phyloP scores from a whole-genome alignment of 2,797 vertebrate genomes.

The Anisognathus igniventris region DNA sequence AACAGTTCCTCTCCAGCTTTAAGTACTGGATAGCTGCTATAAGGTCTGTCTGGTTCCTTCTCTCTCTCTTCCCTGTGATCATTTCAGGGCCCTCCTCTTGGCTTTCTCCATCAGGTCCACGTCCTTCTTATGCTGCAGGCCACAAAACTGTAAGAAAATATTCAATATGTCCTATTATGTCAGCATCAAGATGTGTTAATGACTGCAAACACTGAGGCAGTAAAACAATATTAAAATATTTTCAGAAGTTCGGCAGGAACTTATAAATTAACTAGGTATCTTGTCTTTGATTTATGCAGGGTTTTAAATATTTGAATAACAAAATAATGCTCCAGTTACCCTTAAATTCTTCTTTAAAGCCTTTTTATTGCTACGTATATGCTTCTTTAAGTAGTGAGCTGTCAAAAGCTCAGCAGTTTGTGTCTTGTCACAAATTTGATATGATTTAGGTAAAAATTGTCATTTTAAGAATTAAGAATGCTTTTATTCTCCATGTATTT shows the following conservation, averaged over 20 bases:
- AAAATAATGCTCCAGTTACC: slow-evolving; percentile 66
- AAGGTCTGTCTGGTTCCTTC: neutral
- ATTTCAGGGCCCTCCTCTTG: neutral
- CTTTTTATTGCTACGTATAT: slow-evolving; percentile 70
- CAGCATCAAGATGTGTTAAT: neutral
- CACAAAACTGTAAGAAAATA: neutral
- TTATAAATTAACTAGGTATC: slow-evolving; percentile 53
- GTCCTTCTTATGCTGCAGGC: neutral
- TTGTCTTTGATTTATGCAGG: slow-evolving; percentile 49
- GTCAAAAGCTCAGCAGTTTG: slow-evolving; percentile 63
- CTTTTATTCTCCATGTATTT: slow-evolving; percentile 61
- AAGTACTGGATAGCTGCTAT: neutral
- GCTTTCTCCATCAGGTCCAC: neutral
- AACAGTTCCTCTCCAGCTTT: neutral
- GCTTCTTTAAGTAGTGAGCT: slow-evolving; percentile 69
- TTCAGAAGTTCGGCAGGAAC: slow-evolving; percentile 47
- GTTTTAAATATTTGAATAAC: slow-evolving; percentile 68
- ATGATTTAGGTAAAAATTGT: slow-evolving; percentile 66
- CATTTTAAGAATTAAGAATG: slow-evolving; percentile 69
- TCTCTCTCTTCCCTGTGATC: neutral
- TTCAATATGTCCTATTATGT: neutral
- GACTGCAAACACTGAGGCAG: slow-evolving; percentile 18
- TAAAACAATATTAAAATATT: slow-evolving; percentile 62
- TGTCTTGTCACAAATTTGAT: slow-evolving; percentile 72
- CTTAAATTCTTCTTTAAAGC: slow-evolving; percentile 66